Evolutionary conservation across 2,113 vertebrate genomes (phyloP), one percentile per base, ranked within the genome.

Genomic region (Ivindomyrus marchei): DNA sequence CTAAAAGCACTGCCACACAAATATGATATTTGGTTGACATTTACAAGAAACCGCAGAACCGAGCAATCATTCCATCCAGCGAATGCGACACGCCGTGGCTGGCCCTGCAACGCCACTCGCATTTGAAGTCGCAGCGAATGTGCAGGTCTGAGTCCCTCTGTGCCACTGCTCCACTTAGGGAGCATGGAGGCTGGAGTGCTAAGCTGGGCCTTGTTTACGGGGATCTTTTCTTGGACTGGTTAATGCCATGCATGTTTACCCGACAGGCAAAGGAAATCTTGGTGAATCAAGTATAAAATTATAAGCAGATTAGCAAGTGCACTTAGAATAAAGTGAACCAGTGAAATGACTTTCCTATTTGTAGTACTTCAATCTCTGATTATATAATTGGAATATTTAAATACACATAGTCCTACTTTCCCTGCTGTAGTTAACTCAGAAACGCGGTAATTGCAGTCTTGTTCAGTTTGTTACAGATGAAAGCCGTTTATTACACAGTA

Each of bases 401-500:
- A 62, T 53, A 50, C 53, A 88, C 56, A 66, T 70, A 21, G 53
- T 27, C 24, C 46, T 47, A 27, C 52, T 74, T 70, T 77, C 42
- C 45, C 36, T 11, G 8, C 88, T 77, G 24, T 66, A 53, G 58
- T 70, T 88, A 70, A 70, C 62, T 49, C 45, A 50, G 19, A 42
- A 47, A n/a, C 88, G 46, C n/a, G n/a, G 2, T 89, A 80, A 89
- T 80, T 89, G 88, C 15, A 31, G 66, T 66, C 52, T 62, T 89
- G 39, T 74, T 42, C 42, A 74, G 21, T 88, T 15, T 70, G 24
- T 80, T 77, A 80, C 88, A 77, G 46, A 36, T 77, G 66, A 80
- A 74, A 89, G 74, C 88, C 58, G 9, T 89, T 77, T 80, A 77
- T 74, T 80, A 89, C 39, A 50, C 47, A 21, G 66, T 66, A 45